A percentile compares a stretch with the other conserved stretches of the same genome.
phyloP scores from a whole-genome alignment of 2,888 invertebrate genomes.

The Pammene aurita region DNA sequence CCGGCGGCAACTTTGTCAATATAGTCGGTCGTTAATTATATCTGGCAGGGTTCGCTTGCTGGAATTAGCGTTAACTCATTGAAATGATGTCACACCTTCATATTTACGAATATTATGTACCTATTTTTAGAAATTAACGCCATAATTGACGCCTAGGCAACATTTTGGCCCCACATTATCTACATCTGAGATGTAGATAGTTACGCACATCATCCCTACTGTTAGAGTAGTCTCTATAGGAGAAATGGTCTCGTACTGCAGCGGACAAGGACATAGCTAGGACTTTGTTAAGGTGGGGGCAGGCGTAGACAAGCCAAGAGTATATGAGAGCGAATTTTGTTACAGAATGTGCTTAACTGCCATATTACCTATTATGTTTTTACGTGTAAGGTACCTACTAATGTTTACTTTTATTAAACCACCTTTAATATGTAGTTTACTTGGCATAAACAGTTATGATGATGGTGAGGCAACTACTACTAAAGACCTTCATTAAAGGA shows the following conservation, averaged over 20 bases:
- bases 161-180: neutral
- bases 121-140: neutral
- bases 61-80: slow-evolving; percentile 21
- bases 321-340: too few relatives aligned
- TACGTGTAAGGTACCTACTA: too few relatives aligned
- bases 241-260: too few relatives aligned
- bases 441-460: neutral
- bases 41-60: slow-evolving; percentile 6
- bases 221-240: too few relatives aligned
- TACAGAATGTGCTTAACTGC: too few relatives aligned
- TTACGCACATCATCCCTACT: too few relatives aligned
- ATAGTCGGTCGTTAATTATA: slow-evolving; percentile 25
- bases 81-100: slow-evolving; percentile 5
- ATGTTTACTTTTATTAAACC: too few relatives aligned
- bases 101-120: neutral
- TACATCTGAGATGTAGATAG: neutral
- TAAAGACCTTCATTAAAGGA: slow-evolving; percentile 11
- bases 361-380: too few relatives aligned
- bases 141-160: neutral
- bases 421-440: neutral
- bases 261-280: too few relatives aligned
- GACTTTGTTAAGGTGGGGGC: too few relatives aligned
- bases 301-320: too few relatives aligned
- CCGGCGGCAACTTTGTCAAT: slow-evolving; percentile 15
- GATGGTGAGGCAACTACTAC: neutral